Evolutionary conservation across 2,797 vertebrate species (phyloP).

Genomic region (Myoxocephalus aenaeus): DNA sequence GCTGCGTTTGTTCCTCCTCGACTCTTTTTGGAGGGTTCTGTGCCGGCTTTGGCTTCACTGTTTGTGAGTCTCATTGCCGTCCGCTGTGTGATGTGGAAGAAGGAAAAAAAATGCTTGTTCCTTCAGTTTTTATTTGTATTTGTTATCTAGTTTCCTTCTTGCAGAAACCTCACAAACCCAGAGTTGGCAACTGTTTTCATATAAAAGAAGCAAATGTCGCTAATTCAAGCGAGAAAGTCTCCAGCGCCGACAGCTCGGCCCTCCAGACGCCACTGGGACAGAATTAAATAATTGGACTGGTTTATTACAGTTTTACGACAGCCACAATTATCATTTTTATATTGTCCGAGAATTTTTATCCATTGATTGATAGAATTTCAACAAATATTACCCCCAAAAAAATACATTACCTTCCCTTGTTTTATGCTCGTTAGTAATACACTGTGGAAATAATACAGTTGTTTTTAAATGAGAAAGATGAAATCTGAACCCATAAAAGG

Average conservation of each 20-base stretch:
- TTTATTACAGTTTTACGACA: neutral
- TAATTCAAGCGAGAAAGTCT: neutral
- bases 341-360: neutral
- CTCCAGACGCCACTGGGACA: neutral
- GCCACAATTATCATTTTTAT: neutral
- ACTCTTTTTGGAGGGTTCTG: too few relatives aligned
- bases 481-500: neutral
- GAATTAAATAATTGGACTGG: neutral
- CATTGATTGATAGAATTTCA: neutral
- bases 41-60: too few relatives aligned
- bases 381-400: neutral
- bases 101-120: too few relatives aligned
- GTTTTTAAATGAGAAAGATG: too few relatives aligned
- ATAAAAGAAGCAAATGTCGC: neutral
- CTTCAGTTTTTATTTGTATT: too few relatives aligned
- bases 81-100: too few relatives aligned
- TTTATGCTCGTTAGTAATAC: neutral
- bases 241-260: too few relatives aligned
- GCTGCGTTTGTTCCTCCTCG: conserved; percentile 1
- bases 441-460: neutral
- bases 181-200: neutral
- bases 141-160: too few relatives aligned
- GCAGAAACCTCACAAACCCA: neutral
- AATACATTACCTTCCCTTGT: neutral
- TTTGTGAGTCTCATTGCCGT: too few relatives aligned